phyloP scores from a whole-genome alignment of 2,888 invertebrate species.

The Hecatera dysodea region DNA sequence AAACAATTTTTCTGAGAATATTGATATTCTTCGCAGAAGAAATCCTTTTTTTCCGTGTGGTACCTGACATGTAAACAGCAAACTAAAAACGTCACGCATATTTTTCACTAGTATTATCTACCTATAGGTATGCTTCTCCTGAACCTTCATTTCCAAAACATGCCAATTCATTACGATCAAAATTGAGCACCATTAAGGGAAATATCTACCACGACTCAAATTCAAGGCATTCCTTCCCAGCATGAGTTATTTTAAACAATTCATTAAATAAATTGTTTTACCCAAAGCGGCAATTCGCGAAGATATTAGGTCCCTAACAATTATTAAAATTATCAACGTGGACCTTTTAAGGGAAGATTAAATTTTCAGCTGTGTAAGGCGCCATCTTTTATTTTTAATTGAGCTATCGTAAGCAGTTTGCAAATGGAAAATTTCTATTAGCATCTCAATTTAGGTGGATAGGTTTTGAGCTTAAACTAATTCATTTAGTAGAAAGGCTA shows the following conservation, averaged over 20 bases:
- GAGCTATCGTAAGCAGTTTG: slow-evolving; percentile 24
- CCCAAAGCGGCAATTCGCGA: slow-evolving; percentile 55
- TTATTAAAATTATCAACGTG: slow-evolving; percentile 67
- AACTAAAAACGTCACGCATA: neutral
- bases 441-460: slow-evolving; percentile 7
- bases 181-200: slow-evolving; percentile 32
- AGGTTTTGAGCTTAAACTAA: neutral
- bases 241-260: slow-evolving; percentile 59
- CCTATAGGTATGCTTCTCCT: neutral
- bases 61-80: no score
- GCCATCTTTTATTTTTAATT: slow-evolving; percentile 59
- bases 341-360: slow-evolving; percentile 57
- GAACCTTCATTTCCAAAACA: slow-evolving; percentile 14
- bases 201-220: slow-evolving; percentile 36
- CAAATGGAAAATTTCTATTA: slow-evolving; percentile 33
- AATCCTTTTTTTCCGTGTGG: no score
- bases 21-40: no score
- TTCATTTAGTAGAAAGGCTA: neutral
- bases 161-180: slow-evolving; percentile 29
- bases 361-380: slow-evolving; percentile 60
- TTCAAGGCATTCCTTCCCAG: neutral
- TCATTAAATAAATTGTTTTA: slow-evolving; percentile 62
- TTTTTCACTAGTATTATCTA: neutral
- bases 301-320: slow-evolving; percentile 64
- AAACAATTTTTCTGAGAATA: no score